Evolutionary conservation across 37 sponge, comb jelly and placozoan genomes (phyloP).

Genomic region (Aphrocallistes beatrix): DNA sequence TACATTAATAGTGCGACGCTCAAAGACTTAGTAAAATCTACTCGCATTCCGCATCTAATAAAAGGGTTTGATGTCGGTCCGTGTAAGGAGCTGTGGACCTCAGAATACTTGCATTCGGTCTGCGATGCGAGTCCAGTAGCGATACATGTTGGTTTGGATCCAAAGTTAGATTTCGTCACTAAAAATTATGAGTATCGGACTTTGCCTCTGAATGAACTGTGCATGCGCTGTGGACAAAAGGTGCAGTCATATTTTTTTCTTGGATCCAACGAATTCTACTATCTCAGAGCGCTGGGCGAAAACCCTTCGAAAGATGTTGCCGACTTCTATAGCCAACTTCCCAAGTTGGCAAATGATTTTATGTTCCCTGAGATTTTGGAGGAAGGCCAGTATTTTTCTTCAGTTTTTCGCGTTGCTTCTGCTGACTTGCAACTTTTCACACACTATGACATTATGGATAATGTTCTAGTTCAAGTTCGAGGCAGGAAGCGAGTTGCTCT

Average conservation of each 20-base stretch:
- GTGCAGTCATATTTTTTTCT: background rate
- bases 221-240: background rate
- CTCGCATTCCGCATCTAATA: background rate
- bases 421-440: slow-evolving; percentile 75
- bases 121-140: background rate
- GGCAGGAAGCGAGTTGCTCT: slow-evolving; percentile 67
- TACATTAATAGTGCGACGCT: background rate
- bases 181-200: slow-evolving; percentile 1
- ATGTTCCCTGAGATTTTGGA: slow-evolving; percentile 48
- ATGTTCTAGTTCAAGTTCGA: slow-evolving; percentile 69
- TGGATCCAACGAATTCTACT: slow-evolving; percentile 66
- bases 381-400: slow-evolving; percentile 51
- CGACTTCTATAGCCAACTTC: slow-evolving; percentile 52
- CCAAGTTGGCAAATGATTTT: slow-evolving; percentile 54
- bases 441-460: slow-evolving; percentile 97
- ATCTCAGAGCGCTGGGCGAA: slow-evolving; percentile 55
- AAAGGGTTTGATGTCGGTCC: background rate
- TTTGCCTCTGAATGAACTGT: background rate
- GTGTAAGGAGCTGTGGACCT: background rate
- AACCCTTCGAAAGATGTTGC: slow-evolving; percentile 71
- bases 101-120: background rate
- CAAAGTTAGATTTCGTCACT: background rate
- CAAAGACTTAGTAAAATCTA: background rate
- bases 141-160: background rate
- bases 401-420: slow-evolving; percentile 70